Evolutionary conservation across 2,797 vertebrate species (phyloP).

Genomic region (Apodemus agrarius): DNA sequence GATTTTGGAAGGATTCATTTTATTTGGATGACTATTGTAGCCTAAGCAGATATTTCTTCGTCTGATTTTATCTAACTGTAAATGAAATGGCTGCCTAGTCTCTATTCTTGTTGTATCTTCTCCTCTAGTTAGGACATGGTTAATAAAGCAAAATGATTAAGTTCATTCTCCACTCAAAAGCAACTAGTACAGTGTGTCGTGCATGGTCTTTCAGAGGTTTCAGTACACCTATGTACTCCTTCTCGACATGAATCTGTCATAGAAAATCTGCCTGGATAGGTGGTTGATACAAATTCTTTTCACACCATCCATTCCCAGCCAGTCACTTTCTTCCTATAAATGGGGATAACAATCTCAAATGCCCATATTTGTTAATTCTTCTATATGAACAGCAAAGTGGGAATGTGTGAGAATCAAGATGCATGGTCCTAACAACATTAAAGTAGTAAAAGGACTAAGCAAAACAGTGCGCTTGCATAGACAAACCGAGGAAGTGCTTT

Average conservation of each 20-base stretch:
- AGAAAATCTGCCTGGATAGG: neutral
- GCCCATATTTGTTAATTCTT: neutral
- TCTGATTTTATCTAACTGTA: neutral
- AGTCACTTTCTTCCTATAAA: neutral
- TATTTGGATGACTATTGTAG: neutral
- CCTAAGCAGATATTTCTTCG: neutral
- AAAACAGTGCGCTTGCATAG: neutral
- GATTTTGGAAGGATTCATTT: neutral
- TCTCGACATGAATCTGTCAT: neutral
- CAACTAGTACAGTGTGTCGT: neutral
- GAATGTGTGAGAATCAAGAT: neutral
- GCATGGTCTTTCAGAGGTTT: neutral
- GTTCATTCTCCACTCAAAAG: neutral
- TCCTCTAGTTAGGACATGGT: neutral
- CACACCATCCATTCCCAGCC: neutral
- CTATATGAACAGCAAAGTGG: neutral
- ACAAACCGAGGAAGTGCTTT: neutral
- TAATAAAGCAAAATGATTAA: neutral
- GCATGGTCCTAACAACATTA: neutral
- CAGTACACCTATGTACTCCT: neutral
- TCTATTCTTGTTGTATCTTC: neutral
- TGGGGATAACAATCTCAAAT: neutral
- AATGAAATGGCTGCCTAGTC: neutral
- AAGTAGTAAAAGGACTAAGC: neutral
- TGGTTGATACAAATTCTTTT: neutral